Conservation (phyloP, 2,113 vertebrate genomes). For the Dicentrarchus labrax region DNA sequence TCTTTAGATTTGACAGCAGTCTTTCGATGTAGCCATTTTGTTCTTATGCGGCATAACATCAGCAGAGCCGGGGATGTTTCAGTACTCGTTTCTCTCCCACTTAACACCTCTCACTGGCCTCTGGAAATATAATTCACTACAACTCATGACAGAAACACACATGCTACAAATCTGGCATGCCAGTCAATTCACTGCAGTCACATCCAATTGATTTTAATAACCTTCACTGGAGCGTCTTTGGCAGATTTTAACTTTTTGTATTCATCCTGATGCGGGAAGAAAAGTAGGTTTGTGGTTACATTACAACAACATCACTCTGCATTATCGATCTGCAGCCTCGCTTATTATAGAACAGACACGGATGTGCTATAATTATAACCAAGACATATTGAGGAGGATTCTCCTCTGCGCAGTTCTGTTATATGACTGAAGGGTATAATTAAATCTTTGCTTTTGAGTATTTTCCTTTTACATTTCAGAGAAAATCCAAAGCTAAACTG, state of each 20-base stretch:
- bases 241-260: slow-evolving; percentile 33
- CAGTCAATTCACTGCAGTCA: slow-evolving; percentile 36
- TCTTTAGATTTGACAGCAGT: slow-evolving; percentile 28
- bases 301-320: slow-evolving; percentile 49
- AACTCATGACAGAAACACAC: slow-evolving; percentile 40
- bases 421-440: slow-evolving; percentile 1
- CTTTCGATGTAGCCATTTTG: slow-evolving; percentile 46
- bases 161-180: slow-evolving; percentile 37
- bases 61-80: slow-evolving; percentile 16
- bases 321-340: slow-evolving; percentile 58
- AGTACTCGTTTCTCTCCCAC: slow-evolving; percentile 8
- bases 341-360: slow-evolving; percentile 52
- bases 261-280: slow-evolving; percentile 21
- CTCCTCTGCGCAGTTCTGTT: slow-evolving; percentile 22
- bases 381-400: slow-evolving; percentile 30
- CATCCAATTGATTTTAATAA: slow-evolving; percentile 50
- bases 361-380: slow-evolving; percentile 44
- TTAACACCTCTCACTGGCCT: slow-evolving; percentile 30
- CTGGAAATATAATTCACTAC: slow-evolving; percentile 48
- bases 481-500: slow-evolving; percentile 3
- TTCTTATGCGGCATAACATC: slow-evolving; percentile 2
- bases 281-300: slow-evolving; percentile 45
- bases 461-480: slow-evolving; percentile 7
- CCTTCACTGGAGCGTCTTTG: slow-evolving; percentile 5
- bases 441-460: slow-evolving; percentile 16